Conservation (phyloP, 30 jellyfish, hydroid and myxozoan species). For the Pelagia noctiluca region DNA sequence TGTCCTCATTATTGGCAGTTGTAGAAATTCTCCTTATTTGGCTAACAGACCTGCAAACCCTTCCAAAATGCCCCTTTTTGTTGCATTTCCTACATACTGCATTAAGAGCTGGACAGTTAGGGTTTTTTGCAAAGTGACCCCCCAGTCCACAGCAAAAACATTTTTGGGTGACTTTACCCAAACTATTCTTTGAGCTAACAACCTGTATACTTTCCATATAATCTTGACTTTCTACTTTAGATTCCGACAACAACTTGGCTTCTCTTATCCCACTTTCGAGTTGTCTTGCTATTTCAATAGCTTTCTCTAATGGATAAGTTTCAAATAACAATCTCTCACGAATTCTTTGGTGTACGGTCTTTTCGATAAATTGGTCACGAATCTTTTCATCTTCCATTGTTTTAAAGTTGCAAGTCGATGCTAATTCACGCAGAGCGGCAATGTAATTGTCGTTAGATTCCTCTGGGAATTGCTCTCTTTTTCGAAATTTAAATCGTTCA, state of each 20-base stretch:
- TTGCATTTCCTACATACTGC: conserved; percentile 21
- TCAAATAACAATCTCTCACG: conserved; percentile 37
- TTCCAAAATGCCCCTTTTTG: conserved; percentile 21
- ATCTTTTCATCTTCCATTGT: conserved; percentile 41
- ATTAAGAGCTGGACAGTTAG: conserved; percentile 27
- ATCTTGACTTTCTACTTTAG: conserved; percentile 27
- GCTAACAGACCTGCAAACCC: conserved; percentile 35
- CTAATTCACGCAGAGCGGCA: conserved; percentile 44
- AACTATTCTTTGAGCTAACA: conserved; percentile 26
- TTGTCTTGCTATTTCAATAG: conserved; percentile 39
- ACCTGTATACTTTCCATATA: conserved; percentile 33
- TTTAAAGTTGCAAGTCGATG: conserved; percentile 29
- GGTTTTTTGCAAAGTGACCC: conserved; percentile 34
- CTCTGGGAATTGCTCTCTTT: conserved; percentile 41
- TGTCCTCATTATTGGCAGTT: conserved; percentile 22
- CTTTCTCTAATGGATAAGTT: conserved; percentile 20
- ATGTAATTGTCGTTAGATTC: conserved; percentile 35
- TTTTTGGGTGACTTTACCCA: conserved; percentile 31
- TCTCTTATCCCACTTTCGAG: conserved; percentile 33
- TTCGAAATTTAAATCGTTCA: conserved; percentile 31
- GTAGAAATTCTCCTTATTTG: conserved; percentile 36
- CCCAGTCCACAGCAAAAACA: conserved; percentile 47
- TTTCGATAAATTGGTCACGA: conserved; percentile 37
- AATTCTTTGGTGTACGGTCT: conserved; percentile 22
- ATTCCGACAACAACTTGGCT: conserved; percentile 28